phyloP scores from a whole-genome alignment of 2,797 vertebrate species.

The Malurus splendens region DNA sequence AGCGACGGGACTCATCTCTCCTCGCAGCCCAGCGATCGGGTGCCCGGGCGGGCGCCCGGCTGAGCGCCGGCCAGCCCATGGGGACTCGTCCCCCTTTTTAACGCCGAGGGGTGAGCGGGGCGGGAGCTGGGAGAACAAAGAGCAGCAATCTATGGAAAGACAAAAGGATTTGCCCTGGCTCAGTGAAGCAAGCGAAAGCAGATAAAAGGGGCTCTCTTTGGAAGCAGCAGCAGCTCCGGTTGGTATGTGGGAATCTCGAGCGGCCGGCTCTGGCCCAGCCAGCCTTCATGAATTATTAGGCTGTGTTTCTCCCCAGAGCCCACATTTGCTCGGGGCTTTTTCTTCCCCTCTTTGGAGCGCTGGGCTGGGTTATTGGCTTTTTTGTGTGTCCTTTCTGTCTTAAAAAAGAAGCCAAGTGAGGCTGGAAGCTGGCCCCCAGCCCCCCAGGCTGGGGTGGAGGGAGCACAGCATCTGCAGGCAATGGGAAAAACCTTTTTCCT shows the following conservation, averaged over 20 bases:
- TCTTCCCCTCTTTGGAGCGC: conserved; percentile 40
- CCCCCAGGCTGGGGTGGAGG: not conserved
- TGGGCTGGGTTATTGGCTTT: conserved; percentile 46
- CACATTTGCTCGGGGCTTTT: conserved; percentile 52
- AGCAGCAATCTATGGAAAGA: conserved; percentile 90
- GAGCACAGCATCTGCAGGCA: not conserved
- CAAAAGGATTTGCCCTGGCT: conserved; percentile 85
- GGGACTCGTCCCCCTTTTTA: conserved; percentile 49
- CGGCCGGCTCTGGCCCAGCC: conserved; percentile 72
- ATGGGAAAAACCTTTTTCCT: not conserved
- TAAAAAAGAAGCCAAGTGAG: not conserved
- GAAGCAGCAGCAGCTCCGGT: conserved; percentile 79
- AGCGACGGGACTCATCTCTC: not conserved
- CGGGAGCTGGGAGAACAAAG: conserved; percentile 82
- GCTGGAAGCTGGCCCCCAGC: not conserved
- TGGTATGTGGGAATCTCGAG: conserved; percentile 86
- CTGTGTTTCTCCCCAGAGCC: conserved; percentile 54
- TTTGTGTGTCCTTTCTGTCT: conserved; percentile 31
- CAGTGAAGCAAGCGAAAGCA: conserved; percentile 89
- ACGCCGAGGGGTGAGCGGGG: conserved; percentile 62
- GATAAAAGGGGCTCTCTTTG: conserved; percentile 91
- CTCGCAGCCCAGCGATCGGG: not conserved
- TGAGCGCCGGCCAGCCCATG: not conserved
- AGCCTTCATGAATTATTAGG: conserved; percentile 81
- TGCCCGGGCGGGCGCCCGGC: not conserved